Base-by-base conservation (phyloP, 2,113 vertebrate species). In the Sylvia atricapilla region DNA sequence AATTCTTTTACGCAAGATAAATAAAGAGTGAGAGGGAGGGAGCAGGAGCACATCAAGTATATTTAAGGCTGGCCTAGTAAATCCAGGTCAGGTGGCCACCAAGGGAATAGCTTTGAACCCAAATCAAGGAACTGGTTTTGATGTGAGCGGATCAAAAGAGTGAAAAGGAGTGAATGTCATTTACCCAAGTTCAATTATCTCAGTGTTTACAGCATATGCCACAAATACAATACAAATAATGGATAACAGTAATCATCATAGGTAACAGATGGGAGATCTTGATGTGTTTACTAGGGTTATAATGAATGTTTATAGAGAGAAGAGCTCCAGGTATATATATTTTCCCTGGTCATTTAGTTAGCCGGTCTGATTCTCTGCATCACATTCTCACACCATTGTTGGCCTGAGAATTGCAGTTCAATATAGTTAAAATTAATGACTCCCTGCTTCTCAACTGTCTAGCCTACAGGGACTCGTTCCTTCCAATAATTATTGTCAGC, bases 351-450 rank as follows among this genome's bases (percentile, higher is more conserved):
- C 64, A 75, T 44, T 89, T 77, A 28, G 55, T 77, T 84, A 93
- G 35, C 50, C 79, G 33, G 47, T 77, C 70, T 83, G 81, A 90
- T 84, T 94, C 66, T 66, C 84, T 64, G 59, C 30, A 35, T 69
- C 72, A 58, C 55, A 18, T 87, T 94, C 59, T 83, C 67, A 77
- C 43, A 59, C 59, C 39, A 13, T 19, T 93, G 74, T 53, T 91
- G 46, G 58, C 24, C 69, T 89, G 93, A 87, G 81, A 96, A 82
- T 88, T 96, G 78, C 82, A 67, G 89, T 89, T 96, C 94, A 63
- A 90, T 91, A 91, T 21, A 52, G 63, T 95, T 95, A 90, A 93
- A 93, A 93, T 91, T 91, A 96, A 95, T 84, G 78, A 94, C 84
- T 95, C 75, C 55, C 59, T 90, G 43, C 62, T 62, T 93, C 63